Evolutionary conservation across 2,113 vertebrate species (phyloP).

Genomic region (Leptobrachium ailaonicum): DNA sequence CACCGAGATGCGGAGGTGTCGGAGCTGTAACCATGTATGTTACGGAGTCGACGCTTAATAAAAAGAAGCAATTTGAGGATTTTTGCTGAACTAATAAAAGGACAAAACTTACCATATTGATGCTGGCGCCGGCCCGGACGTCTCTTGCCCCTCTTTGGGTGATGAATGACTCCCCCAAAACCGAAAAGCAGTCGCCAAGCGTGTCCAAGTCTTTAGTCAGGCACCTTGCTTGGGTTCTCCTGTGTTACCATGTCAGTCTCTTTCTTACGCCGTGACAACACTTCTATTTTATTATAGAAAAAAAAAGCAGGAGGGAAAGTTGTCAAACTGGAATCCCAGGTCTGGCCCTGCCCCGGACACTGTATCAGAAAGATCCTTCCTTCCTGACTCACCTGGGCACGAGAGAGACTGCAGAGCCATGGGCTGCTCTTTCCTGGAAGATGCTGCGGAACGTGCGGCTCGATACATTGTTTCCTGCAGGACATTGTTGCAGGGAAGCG

Average conservation of each 20-base stretch:
- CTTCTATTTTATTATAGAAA: conserved; percentile 17
- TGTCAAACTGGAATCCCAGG: conserved; percentile 35
- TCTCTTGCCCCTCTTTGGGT: no score
- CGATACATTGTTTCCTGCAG: not conserved
- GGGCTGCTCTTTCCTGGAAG: conserved; percentile 14
- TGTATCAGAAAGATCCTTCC: conserved; percentile 11
- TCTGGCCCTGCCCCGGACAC: conserved; percentile 27
- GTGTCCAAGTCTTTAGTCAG: not conserved
- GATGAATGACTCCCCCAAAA: no score
- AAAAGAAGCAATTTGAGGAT: no score
- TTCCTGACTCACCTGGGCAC: conserved; percentile 32
- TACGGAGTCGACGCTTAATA: no score
- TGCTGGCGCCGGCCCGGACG: no score
- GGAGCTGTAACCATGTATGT: no score
- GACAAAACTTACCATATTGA: no score
- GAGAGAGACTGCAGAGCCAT: conserved; percentile 2
- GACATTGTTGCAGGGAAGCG: not conserved
- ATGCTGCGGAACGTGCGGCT: no score
- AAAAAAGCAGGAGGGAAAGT: conserved; percentile 21
- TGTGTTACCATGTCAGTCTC: conserved; percentile 4
- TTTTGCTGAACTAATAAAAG: no score
- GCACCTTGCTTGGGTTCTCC: not conserved
- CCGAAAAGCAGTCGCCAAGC: not conserved
- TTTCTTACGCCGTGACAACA: conserved; percentile 17
- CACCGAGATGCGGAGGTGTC: no score